These are phyloP conservation scores for Thumatha senex DNA, from an alignment of 2,888 invertebrate species.

Conservation along the genomic window DNA sequence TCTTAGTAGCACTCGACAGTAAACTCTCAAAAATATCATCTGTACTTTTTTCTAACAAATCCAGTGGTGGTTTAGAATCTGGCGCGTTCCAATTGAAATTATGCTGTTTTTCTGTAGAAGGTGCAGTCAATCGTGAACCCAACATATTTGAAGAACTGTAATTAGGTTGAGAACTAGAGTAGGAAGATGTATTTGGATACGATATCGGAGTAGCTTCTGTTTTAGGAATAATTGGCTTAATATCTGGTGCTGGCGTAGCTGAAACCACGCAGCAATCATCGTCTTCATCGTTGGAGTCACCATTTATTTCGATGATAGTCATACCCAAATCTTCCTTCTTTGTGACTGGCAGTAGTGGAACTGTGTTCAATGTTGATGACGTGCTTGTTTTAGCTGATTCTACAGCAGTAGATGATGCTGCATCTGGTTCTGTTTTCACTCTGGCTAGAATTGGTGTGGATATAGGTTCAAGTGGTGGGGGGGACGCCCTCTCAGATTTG, in stretches of 20 bases:
- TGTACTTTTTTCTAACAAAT: slow-evolving; percentile 72
- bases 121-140: slow-evolving; percentile 44
- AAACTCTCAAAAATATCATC: slow-evolving; percentile 78
- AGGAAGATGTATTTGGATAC: slow-evolving; percentile 49
- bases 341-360: slow-evolving; percentile 58
- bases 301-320: slow-evolving; percentile 76
- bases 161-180: slow-evolving; percentile 49
- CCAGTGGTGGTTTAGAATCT: slow-evolving; percentile 69
- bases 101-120: slow-evolving; percentile 72
- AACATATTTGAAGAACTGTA: slow-evolving; percentile 42
- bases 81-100: slow-evolving; percentile 79
- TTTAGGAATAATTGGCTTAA: slow-evolving; percentile 71
- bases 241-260: slow-evolving; percentile 70
- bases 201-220: slow-evolving; percentile 50
- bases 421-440: slow-evolving; percentile 66
- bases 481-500: slow-evolving; percentile 68
- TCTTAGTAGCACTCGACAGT: slow-evolving; percentile 65
- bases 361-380: slow-evolving; percentile 20
- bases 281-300: slow-evolving; percentile 77
- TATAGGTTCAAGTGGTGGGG: slow-evolving; percentile 41
- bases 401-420: slow-evolving; percentile 9
- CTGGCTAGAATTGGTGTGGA: slow-evolving; percentile 59
- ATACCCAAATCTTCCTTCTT: slow-evolving; percentile 63
- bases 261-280: slow-evolving; percentile 79
- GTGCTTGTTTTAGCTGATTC: not conserved